Percentiles rank a stretch among this genome's conserved stretches.
phyloP scores from a whole-genome alignment of 2,113 vertebrate species.

The Nannobrachium achirus region DNA sequence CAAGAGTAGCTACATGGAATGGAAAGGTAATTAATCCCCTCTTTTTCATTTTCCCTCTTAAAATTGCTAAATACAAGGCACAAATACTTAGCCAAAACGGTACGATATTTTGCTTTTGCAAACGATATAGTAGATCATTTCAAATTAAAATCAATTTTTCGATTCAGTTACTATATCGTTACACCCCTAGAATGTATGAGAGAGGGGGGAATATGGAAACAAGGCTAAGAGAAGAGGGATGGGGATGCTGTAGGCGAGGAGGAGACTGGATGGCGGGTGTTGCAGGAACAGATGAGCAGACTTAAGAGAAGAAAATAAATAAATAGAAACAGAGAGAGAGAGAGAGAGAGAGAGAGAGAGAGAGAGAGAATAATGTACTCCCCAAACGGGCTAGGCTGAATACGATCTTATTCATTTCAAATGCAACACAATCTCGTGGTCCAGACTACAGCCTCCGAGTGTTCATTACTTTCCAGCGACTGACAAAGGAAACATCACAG shows the following conservation, averaged over 20 bases:
- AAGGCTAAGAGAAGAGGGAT: slow-evolving; percentile 3
- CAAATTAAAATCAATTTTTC: too few species aligned
- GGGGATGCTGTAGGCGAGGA: slow-evolving; percentile 35
- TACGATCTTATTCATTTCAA: slow-evolving; percentile 42
- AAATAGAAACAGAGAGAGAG: slow-evolving; percentile 9
- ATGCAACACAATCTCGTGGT: slow-evolving; percentile 33
- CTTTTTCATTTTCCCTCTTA: too few species aligned
- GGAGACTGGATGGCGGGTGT: background rate
- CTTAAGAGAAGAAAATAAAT: slow-evolving; percentile 14
- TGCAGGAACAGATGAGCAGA: slow-evolving; percentile 14
- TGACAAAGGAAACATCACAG: slow-evolving; percentile 56
- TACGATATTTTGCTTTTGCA: too few species aligned
- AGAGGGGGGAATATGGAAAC: slow-evolving; percentile 36
- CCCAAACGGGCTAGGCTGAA: slow-evolving; percentile 5
- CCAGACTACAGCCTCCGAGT: slow-evolving; percentile 28
- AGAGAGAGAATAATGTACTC: background rate
- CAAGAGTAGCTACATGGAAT: too few species aligned
- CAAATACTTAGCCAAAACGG: too few species aligned
- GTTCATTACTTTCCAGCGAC: slow-evolving; percentile 50
- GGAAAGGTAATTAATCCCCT: slow-evolving; percentile 24
- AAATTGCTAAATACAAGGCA: too few species aligned
- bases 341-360: background rate
- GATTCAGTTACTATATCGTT: too few species aligned
- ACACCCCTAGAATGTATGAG: too few species aligned
- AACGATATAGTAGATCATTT: too few species aligned